phyloP scores from a whole-genome alignment of 2,888 invertebrate species.

The Bembecia ichneumoniformis region DNA sequence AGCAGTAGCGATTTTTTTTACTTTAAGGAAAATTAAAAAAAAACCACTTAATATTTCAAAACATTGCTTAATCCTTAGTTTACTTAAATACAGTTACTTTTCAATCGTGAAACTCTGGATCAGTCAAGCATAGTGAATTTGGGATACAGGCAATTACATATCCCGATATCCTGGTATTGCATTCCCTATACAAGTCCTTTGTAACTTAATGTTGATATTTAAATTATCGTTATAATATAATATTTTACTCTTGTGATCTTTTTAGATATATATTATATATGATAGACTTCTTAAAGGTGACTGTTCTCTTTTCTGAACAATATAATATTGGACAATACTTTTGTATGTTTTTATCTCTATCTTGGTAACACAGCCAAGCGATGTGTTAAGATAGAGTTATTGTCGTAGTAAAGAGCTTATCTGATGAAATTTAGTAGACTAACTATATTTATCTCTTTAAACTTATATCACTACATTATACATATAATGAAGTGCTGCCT shows the following conservation, averaged over 20 bases:
- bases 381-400: slow-evolving; percentile 6
- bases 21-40: no score
- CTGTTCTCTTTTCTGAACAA: slow-evolving; percentile 38
- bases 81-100: no score
- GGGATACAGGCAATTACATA: no score
- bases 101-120: no score
- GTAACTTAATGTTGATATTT: not conserved
- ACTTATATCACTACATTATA: not conserved
- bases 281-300: slow-evolving; percentile 28
- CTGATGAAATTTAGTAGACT: slow-evolving; percentile 15
- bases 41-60: no score
- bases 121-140: no score
- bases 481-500: slow-evolving; percentile 2
- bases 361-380: slow-evolving; percentile 19
- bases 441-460: slow-evolving; percentile 6
- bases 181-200: not conserved
- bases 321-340: slow-evolving; percentile 49
- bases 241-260: slow-evolving; percentile 41
- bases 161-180: no score
- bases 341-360: slow-evolving; percentile 28
- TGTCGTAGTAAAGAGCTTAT: slow-evolving; percentile 2
- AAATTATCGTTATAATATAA: slow-evolving; percentile 9
- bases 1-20: no score
- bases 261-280: slow-evolving; percentile 26
- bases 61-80: no score